Percentiles rank a stretch among this genome's conserved stretches.
Evolutionary conservation across 2,797 vertebrate genomes (phyloP).

Genomic region (Pachyuromys duprasi): DNA sequence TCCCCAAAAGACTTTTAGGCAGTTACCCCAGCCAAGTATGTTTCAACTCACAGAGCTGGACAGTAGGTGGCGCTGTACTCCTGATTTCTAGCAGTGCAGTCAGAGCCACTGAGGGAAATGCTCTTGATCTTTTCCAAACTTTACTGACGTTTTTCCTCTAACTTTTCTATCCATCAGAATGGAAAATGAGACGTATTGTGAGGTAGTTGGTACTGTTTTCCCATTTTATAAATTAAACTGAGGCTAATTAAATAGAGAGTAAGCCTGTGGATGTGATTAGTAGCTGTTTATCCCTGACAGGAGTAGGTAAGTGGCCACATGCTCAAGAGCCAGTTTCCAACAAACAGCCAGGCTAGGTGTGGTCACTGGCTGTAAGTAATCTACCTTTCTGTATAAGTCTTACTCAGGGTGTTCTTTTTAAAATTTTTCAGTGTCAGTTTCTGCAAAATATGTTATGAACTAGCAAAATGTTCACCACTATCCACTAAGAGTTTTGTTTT

Average conservation of each 20-base stretch:
- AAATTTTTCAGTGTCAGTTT: slow-evolving; percentile 3
- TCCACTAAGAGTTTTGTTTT: not conserved
- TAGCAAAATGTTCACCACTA: not conserved
- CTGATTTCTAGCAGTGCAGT: not conserved
- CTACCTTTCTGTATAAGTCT: not conserved
- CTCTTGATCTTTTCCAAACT: slow-evolving; percentile 26
- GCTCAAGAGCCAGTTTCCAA: not conserved
- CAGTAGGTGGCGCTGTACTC: slow-evolving; percentile 58
- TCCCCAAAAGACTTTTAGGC: not conserved
- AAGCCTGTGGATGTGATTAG: not conserved
- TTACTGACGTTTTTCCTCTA: slow-evolving; percentile 5
- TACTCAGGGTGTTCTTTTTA: not conserved
- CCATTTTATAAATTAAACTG: not conserved
- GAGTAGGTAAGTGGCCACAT: not conserved
- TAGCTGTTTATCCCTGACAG: not conserved
- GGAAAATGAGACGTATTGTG: not conserved
- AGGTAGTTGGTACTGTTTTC: not conserved
- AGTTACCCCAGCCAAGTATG: not conserved
- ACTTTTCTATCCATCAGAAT: not conserved
- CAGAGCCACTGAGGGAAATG: not conserved
- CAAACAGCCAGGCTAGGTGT: not conserved
- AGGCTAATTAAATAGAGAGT: not conserved
- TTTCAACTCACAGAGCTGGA: slow-evolving; percentile 20
- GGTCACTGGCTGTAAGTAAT: not conserved
- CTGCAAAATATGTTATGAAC: not conserved